A percentile compares a stretch with the other conserved stretches of the same genome.
Conservation (phyloP, 1,140 invertebrate genomes). For the Lasioglossum albipes region DNA sequence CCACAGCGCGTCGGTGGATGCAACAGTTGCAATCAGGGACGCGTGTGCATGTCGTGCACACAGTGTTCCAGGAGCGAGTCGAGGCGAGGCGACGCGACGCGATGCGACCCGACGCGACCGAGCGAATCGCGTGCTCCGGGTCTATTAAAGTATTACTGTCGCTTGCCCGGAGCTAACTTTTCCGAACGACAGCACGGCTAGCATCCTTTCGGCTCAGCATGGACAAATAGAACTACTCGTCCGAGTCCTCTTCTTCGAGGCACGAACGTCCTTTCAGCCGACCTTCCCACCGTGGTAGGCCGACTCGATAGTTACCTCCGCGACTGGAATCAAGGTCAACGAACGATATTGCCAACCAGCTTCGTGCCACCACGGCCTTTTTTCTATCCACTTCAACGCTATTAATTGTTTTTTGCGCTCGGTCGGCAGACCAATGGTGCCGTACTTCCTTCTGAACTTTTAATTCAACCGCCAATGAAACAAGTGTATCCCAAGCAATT, state of each 20-base stretch:
- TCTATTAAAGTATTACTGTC: constrained; percentile 64
- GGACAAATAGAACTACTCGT: constrained; percentile 37
- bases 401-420: neutral
- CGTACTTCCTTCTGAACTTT: neutral
- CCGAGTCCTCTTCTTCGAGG: neutral
- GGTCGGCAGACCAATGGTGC: neutral
- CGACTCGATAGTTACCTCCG: neutral
- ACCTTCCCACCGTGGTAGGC: constrained; percentile 12
- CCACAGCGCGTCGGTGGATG: constrained; percentile 10
- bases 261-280: constrained; percentile 23
- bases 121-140: constrained; percentile 52
- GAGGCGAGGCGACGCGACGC: too few relatives aligned
- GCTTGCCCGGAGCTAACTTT: constrained; percentile 45
- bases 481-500: neutral
- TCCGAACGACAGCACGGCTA: constrained; percentile 37
- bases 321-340: constrained; percentile 6
- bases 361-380: too few relatives aligned
- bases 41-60: neutral
- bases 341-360: neutral
- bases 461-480: neutral
- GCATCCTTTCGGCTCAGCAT: constrained; percentile 42
- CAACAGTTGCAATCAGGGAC: constrained; percentile 7
- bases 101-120: too few relatives aligned
- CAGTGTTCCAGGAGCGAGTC: neutral
- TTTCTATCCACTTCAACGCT: neutral